Conservation (phyloP, 2,888 invertebrate genomes). For the Eupithecia exiguata region DNA sequence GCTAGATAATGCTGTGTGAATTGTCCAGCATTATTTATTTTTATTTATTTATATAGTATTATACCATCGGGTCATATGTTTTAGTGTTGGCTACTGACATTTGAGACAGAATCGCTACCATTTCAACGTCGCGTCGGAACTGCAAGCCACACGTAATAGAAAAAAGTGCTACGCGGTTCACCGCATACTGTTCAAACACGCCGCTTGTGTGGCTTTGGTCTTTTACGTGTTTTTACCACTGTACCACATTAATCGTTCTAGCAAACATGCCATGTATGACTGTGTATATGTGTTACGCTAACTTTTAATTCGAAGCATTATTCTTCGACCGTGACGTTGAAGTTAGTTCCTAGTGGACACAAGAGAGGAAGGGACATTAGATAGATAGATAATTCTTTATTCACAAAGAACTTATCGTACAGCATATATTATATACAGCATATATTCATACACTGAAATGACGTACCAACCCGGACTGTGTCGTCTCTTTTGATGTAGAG, state of each 20-base stretch:
- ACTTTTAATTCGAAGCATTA: neutral
- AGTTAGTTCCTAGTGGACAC: neutral
- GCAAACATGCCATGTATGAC: neutral
- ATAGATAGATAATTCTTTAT: too few species aligned
- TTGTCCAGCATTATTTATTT: too few species aligned
- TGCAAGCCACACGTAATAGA: conserved; percentile 62
- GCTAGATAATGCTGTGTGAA: too few species aligned
- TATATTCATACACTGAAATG: too few species aligned
- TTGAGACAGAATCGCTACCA: neutral
- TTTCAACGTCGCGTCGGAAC: conserved; percentile 12
- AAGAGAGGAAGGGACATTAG: neutral
- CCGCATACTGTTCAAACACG: conserved; percentile 59
- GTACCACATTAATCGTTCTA: neutral
- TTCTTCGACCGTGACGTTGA: neutral
- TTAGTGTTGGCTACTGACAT: neutral
- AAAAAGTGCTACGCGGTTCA: conserved; percentile 74
- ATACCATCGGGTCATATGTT: too few species aligned
- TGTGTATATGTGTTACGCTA: neutral
- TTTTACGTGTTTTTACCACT: conserved; percentile 28
- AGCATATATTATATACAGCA: too few species aligned
- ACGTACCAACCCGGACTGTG: too few species aligned
- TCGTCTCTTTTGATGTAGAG: too few species aligned
- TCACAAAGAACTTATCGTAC: too few species aligned
- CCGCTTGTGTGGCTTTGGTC: conserved; percentile 49
- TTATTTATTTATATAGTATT: too few species aligned